Conservation (phyloP, 2,888 invertebrate species). For the Antitype chi region DNA sequence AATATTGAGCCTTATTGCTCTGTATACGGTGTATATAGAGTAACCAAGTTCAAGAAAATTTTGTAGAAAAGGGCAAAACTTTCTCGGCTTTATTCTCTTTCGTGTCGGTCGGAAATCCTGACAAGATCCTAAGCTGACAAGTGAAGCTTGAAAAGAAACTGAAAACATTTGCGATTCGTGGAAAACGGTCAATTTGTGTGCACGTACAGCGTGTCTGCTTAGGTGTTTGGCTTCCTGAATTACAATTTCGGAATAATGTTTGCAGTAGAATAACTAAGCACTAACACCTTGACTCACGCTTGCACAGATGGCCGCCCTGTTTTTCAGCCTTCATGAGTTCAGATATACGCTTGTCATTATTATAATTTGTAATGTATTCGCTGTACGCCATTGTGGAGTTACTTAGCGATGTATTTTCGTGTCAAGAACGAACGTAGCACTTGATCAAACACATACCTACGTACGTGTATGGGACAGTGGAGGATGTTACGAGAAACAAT, state of each 20-base stretch:
- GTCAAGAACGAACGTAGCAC: conserved; percentile 62
- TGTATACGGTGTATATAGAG: neutral
- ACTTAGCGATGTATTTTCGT: conserved; percentile 51
- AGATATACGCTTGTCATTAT: conserved; percentile 49
- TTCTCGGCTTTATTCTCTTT: neutral
- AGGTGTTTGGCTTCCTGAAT: conserved; percentile 46
- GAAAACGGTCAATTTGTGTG: conserved; percentile 23
- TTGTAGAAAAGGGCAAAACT: neutral
- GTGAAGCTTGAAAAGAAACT: neutral
- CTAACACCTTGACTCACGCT: conserved; percentile 50
- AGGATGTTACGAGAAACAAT: conserved; percentile 41
- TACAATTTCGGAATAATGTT: conserved; percentile 41
- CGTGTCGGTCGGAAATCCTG: neutral
- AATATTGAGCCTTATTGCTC: conserved; percentile 26
- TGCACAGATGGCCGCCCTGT: conserved; percentile 60
- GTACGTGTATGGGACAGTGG: conserved; percentile 15
- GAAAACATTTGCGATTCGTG: conserved; percentile 22
- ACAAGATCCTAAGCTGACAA: conserved; percentile 16
- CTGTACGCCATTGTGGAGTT: conserved; percentile 45
- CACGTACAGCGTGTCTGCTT: neutral
- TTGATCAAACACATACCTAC: conserved; percentile 60
- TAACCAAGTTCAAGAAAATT: neutral
- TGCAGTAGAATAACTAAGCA: conserved; percentile 42
- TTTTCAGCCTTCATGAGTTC: conserved; percentile 64
- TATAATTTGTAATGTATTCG: conserved; percentile 63